Evolutionary conservation across 2,888 invertebrate genomes (phyloP).

Genomic region (Heliconius sara): DNA sequence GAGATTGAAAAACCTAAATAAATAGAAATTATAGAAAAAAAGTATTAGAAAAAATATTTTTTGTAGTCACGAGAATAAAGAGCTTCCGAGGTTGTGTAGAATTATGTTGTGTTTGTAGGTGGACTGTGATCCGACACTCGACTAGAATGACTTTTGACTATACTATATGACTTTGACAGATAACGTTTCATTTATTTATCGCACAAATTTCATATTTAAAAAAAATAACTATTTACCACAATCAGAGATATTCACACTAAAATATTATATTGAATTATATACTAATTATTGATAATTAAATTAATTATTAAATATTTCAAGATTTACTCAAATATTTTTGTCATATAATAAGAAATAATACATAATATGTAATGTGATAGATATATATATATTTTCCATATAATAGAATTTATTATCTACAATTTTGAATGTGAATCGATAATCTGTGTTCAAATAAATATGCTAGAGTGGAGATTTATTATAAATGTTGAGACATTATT

Average conservation of each 20-base stretch:
- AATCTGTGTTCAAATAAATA: conserved; percentile 76
- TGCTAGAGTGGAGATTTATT: conserved; percentile 68
- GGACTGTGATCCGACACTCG: conserved; percentile 58
- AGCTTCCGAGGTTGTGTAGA: conserved; percentile 81
- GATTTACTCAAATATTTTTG: conserved; percentile 62
- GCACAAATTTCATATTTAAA: conserved; percentile 66
- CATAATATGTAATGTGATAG: conserved; percentile 56
- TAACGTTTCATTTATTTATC: conserved; percentile 63
- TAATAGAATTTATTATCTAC: conserved; percentile 73
- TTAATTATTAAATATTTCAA: conserved; percentile 68
- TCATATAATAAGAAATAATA: conserved; percentile 48
- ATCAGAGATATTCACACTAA: conserved; percentile 62
- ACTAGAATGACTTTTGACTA: conserved; percentile 70
- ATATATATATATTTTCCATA: conserved; percentile 72
- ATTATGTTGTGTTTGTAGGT: conserved; percentile 62
- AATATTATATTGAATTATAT: conserved; percentile 56
- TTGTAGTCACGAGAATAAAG: conserved; percentile 53
- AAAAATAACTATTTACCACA: conserved; percentile 49
- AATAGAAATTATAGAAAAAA: conserved; percentile 28
- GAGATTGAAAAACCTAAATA: conserved; percentile 21
- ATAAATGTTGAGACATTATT: conserved; percentile 53
- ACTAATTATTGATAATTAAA: conserved; percentile 49
- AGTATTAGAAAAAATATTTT: conserved; percentile 37
- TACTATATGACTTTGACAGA: conserved; percentile 77
- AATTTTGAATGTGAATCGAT: conserved; percentile 70